phyloP scores from a whole-genome alignment of 2,888 invertebrate species.

The Drosophila kuntzei region DNA sequence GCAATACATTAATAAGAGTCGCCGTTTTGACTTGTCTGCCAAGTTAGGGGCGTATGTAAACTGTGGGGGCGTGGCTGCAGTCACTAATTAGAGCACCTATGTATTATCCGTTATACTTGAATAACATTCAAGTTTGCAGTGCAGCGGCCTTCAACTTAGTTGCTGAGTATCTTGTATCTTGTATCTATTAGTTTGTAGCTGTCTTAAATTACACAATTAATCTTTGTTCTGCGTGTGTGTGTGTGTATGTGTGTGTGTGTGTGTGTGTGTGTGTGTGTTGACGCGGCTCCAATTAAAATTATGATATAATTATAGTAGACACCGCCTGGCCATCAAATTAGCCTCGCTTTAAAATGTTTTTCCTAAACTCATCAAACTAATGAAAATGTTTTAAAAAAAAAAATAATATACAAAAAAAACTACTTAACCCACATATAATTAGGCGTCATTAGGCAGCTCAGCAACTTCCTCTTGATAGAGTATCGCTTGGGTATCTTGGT shows the following conservation, averaged over 20 bases:
- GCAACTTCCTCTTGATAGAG: constrained; percentile 35
- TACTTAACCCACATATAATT: constrained; percentile 72
- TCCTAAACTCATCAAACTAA: constrained; percentile 63
- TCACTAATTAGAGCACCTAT: constrained; percentile 55
- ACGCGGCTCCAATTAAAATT: constrained; percentile 71
- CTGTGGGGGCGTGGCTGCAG: constrained; percentile 29
- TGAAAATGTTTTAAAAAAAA: constrained; percentile 56
- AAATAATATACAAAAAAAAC: constrained; percentile 9
- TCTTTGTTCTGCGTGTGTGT: constrained; percentile 53
- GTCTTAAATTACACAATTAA: constrained; percentile 66
- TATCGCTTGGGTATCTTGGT: background rate
- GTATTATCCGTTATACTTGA: constrained; percentile 67
- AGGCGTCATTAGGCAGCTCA: constrained; percentile 59
- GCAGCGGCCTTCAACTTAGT: constrained; percentile 40
- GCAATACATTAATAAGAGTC: constrained; percentile 65
- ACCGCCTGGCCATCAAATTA: constrained; percentile 65
- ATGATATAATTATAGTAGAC: constrained; percentile 71
- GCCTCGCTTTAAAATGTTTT: constrained; percentile 42
- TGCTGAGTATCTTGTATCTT: constrained; percentile 27
- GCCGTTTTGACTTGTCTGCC: constrained; percentile 2
- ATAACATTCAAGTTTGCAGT: constrained; percentile 33
- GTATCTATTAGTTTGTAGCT: constrained; percentile 34
- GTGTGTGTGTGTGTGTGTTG: constrained; percentile 16
- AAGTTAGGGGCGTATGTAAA: constrained; percentile 1
- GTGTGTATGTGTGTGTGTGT: constrained; percentile 1